A percentile compares a stretch with the other conserved stretches of the same genome.
These are phyloP conservation scores for Tuta absoluta DNA, from an alignment of 2,888 invertebrate species.

Conservation along the genomic window DNA sequence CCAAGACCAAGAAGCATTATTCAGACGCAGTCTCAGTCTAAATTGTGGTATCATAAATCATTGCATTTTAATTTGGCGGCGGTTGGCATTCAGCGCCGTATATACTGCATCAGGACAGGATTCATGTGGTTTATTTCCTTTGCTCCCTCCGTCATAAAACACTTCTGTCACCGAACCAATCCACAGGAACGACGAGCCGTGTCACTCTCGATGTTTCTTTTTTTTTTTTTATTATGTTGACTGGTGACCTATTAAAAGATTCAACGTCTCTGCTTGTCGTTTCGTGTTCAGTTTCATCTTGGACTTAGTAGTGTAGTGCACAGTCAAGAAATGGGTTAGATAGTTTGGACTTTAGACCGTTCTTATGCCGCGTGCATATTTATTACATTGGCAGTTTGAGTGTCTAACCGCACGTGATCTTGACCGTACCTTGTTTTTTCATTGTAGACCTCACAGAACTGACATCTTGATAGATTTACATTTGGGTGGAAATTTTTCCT, in stretches of 20 bases:
- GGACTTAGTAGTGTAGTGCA: no score
- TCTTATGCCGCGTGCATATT: no score
- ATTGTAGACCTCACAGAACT: no score
- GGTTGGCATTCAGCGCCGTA: neutral
- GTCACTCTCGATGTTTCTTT: slow-evolving; percentile 31
- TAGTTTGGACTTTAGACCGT: no score
- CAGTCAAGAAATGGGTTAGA: no score
- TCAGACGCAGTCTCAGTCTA: no score
- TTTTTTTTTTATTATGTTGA: slow-evolving; percentile 23
- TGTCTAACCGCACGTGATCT: no score
- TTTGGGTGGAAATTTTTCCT: no score
- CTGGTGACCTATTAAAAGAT: slow-evolving; percentile 11
- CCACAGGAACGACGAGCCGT: slow-evolving; percentile 41
- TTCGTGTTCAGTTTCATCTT: neutral
- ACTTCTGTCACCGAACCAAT: slow-evolving; percentile 48
- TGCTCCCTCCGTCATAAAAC: slow-evolving; percentile 56
- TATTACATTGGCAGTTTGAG: no score
- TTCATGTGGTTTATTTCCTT: slow-evolving; percentile 59
- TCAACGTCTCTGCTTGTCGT: neutral
- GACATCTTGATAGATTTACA: no score
- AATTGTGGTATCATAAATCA: neutral
- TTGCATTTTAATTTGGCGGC: neutral
- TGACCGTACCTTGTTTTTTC: no score
- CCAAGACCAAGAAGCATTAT: neutral
- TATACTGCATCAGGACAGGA: slow-evolving; percentile 56